phyloP scores from a whole-genome alignment of 1,140 invertebrate genomes.

The Penaeus indicus region DNA sequence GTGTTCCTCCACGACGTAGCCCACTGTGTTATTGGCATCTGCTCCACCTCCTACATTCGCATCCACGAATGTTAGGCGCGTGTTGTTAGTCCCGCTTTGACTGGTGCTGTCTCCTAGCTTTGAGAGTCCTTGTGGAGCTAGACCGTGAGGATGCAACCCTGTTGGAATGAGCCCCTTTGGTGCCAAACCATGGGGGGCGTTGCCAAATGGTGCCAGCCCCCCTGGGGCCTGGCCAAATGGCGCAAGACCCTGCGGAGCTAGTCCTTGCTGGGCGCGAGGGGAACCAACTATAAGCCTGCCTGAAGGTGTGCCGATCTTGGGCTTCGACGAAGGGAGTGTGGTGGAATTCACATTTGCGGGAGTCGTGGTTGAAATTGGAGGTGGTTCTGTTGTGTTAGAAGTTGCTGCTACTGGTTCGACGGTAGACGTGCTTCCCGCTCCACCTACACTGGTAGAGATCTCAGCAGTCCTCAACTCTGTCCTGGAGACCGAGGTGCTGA shows the following conservation, averaged over 20 bases:
- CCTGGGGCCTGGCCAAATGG: conserved; percentile 49
- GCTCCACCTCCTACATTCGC: conserved; percentile 41
- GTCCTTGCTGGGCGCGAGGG: conserved; percentile 26
- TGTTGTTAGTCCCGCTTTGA: not conserved
- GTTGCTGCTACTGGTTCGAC: not conserved
- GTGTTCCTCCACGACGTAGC: conserved; percentile 49
- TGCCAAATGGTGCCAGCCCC: conserved; percentile 42
- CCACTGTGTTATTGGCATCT: conserved; percentile 52
- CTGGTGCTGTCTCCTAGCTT: not conserved
- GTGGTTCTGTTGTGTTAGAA: not conserved
- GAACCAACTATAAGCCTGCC: not conserved
- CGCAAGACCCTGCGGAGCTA: conserved; percentile 35
- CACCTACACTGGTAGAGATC: not conserved
- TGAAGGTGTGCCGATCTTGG: not conserved
- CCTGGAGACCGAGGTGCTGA: conserved; percentile 27
- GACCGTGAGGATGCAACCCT: conserved; percentile 39
- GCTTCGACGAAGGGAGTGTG: not conserved
- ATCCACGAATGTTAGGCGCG: conserved; percentile 39
- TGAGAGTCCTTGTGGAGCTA: conserved; percentile 41
- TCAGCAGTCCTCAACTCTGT: not conserved
- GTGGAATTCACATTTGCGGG: no score
- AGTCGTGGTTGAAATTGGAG: not conserved
- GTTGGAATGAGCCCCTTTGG: conserved; percentile 40
- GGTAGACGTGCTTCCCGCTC: not conserved
- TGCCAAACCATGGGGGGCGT: conserved; percentile 29